Percentiles rank a stretch among this genome's conserved stretches.
These are phyloP conservation scores for Periparus ater DNA, from an alignment of 2,797 vertebrate species.

Conservation along the genomic window DNA sequence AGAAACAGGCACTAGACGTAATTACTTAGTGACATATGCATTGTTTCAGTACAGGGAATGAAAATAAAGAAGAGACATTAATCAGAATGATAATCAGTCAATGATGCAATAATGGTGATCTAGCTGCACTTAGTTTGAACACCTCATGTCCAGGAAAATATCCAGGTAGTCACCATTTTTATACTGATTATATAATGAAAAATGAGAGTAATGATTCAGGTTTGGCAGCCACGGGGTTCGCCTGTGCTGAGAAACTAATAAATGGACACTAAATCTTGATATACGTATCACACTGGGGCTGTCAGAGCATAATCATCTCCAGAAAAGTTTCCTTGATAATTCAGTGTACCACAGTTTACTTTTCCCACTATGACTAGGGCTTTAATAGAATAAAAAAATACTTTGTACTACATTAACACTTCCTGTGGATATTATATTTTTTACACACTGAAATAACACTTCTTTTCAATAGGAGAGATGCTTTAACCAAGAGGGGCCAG, in stretches of 20 bases:
- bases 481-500: neutral
- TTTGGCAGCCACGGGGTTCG: conserved; percentile 73
- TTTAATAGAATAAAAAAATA: neutral
- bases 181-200: conserved; percentile 77
- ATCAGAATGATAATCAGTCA: conserved; percentile 77
- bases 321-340: conserved; percentile 69
- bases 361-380: neutral
- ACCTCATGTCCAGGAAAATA: conserved; percentile 72
- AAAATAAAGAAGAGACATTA: conserved; percentile 75
- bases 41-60: conserved; percentile 67
- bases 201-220: conserved; percentile 78
- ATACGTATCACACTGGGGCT: conserved; percentile 73
- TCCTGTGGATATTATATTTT: neutral
- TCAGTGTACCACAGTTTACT: conserved; percentile 41
- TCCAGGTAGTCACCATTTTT: conserved; percentile 73
- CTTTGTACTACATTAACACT: neutral
- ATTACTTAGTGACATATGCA: conserved; percentile 59
- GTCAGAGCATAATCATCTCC: conserved; percentile 70
- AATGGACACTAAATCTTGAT: conserved; percentile 81
- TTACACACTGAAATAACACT: neutral
- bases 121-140: conserved; percentile 70
- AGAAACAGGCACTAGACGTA: conserved; percentile 15
- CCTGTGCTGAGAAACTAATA: conserved; percentile 72
- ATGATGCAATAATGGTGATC: conserved; percentile 70
- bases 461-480: neutral